These are phyloP conservation scores for Oriolus oriolus DNA, from an alignment of 2,113 vertebrate genomes.

Conservation along the genomic window DNA sequence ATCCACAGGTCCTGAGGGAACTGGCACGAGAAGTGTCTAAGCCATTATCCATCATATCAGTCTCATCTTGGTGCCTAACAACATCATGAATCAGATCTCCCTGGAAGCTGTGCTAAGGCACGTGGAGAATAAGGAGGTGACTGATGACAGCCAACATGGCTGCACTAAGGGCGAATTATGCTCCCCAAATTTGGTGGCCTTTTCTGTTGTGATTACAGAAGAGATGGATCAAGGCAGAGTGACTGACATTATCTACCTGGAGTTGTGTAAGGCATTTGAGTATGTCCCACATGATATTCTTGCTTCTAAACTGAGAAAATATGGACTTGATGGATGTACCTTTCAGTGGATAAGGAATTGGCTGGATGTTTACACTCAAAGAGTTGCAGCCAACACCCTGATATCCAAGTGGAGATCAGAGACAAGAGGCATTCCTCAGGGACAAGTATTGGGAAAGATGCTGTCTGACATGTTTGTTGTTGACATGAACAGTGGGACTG, in stretches of 20 bases:
- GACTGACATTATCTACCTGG: neutral
- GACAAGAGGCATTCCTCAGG: neutral
- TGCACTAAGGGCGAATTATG: neutral
- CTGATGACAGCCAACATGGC: neutral
- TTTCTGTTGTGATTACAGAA: neutral
- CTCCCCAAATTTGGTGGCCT: neutral
- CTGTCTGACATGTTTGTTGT: rapidly evolving
- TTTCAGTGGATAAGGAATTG: neutral
- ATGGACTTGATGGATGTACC: neutral
- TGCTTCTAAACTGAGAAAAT: neutral
- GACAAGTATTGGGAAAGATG: neutral
- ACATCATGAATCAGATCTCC: neutral
- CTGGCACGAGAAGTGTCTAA: neutral
- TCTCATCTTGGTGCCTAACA: neutral
- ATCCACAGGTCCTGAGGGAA: neutral
- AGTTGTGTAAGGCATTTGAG: neutral
- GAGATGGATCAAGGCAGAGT: neutral
- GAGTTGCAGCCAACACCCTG: neutral
- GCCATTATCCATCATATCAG: neutral
- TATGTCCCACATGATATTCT: neutral
- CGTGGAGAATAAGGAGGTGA: neutral
- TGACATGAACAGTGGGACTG: neutral
- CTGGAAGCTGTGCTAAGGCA: neutral
- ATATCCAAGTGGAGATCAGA: neutral
- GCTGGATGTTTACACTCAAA: neutral